These are phyloP conservation scores for Saccostrea cuccullata DNA, from an alignment of 1,140 invertebrate species.

Conservation along the genomic window DNA sequence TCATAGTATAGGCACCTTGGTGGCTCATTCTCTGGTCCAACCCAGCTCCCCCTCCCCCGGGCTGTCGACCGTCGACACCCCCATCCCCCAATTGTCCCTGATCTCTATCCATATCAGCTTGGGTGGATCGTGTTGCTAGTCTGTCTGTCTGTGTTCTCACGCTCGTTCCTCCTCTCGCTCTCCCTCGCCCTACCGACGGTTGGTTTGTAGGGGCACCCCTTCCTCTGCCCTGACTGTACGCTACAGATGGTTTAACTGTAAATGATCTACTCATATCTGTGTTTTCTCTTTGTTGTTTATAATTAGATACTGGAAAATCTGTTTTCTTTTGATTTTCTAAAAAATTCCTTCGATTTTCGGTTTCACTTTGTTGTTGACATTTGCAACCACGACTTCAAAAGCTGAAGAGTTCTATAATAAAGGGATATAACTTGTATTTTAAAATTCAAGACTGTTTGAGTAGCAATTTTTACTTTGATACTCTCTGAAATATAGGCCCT, in stretches of 20 bases:
- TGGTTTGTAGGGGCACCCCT: background rate
- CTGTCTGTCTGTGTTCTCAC: slow-evolving; percentile 23
- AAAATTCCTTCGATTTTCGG: slow-evolving; percentile 4
- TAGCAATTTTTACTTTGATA: no score
- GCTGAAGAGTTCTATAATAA: background rate
- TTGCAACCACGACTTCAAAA: background rate
- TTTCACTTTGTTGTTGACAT: slow-evolving; percentile 23
- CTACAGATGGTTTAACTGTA: slow-evolving; percentile 29
- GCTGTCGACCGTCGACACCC: background rate
- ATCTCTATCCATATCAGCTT: slow-evolving; percentile 2
- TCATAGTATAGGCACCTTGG: slow-evolving; percentile 37
- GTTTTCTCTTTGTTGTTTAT: background rate
- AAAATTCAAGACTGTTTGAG: no score
- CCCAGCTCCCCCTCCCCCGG: background rate
- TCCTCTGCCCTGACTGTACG: slow-evolving; percentile 4
- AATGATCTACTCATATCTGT: slow-evolving; percentile 35
- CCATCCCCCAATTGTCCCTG: background rate
- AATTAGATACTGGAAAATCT: background rate
- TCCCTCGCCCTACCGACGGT: background rate
- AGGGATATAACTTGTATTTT: background rate
- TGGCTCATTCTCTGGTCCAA: slow-evolving; percentile 28
- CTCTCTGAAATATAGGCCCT: no score
- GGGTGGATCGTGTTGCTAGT: background rate
- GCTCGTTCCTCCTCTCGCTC: background rate
- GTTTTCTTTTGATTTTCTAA: background rate